Evolutionary conservation across 2,888 invertebrate genomes (phyloP).

Genomic region (Cacoxenus indagator): DNA sequence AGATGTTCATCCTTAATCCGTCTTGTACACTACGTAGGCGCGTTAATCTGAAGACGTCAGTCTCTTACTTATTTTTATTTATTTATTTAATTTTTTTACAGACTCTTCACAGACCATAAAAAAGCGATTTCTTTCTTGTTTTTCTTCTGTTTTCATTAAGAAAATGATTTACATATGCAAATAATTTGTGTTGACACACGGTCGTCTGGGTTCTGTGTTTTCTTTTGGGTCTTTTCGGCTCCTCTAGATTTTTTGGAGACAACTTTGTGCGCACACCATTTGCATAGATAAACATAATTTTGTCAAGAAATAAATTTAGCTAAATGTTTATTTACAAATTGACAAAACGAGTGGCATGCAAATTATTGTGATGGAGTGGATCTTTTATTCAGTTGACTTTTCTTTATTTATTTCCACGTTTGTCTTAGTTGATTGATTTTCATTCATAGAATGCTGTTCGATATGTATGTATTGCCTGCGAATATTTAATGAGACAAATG

Average conservation of each 20-base stretch:
- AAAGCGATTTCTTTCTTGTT: constrained; percentile 10
- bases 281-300: constrained; percentile 59
- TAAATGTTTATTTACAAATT: constrained; percentile 16
- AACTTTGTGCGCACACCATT: constrained; percentile 50
- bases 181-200: constrained; percentile 21
- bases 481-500: too few species aligned
- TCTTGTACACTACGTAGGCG: not conserved
- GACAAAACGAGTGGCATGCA: constrained; percentile 2
- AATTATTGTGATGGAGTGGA: not conserved
- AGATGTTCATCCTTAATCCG: not conserved
- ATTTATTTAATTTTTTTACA: not conserved
- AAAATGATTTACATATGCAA: constrained; percentile 12
- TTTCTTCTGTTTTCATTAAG: not conserved
- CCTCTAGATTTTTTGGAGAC: not conserved
- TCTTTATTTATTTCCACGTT: not conserved
- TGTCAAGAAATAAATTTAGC: not conserved
- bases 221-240: not conserved
- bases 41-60: not conserved
- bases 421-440: too few species aligned
- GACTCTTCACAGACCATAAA: constrained; percentile 37
- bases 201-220: constrained; percentile 12
- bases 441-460: too few species aligned
- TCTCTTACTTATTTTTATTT: not conserved
- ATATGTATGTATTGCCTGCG: too few species aligned
- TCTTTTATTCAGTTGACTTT: not conserved